Base-by-base conservation (phyloP, 2,113 vertebrate species). In the Passer montanus region DNA sequence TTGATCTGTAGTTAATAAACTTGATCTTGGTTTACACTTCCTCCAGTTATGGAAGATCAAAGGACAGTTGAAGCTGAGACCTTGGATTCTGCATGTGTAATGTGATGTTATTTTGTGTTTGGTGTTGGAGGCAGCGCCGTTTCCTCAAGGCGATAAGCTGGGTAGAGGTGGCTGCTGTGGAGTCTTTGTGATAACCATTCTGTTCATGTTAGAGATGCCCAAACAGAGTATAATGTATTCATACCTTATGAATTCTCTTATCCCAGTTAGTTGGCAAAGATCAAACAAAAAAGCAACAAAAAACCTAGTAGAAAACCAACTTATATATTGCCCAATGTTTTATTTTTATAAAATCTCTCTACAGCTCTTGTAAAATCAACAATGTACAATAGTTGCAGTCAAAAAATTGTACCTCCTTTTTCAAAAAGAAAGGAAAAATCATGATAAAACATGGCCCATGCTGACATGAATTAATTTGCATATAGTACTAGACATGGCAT, bases 31-130 rank as follows among this genome's bases (percentile, higher is more conserved):
- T 96, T 96, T 94, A 70, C 23, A 75, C 49, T 97, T 96, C 96
- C 95, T 95, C 81, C 70, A 87, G 77, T 89, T 93, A 73, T 35
- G 41, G 16, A 50, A 89, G 93, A 97, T 97, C 95, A 95, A 97
- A 82, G 74, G 56, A 47, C 14, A 69, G 70, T 62, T 93, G 20
- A 80, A 95, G 79, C 79, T 49, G 52, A 79, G 69, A 62, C 66
- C 66, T 94, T 85, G 52, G 68, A 26, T 87, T 94, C 77, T 86
- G 73, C 87, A 77, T 89, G 78, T 73, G 92, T 85, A 80, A 95
- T 79, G 64, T 79, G 66, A 82, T 91, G 87, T 62, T 93, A 15
- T 88, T 93, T 94, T 83, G 64, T 6, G 55, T 74, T 63, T 47
- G 76, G 52, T 73, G 74, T 47, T 55, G 24, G 53, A 87, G 66